Conservation (phyloP, 2,888 invertebrate genomes). For the Hoplodrina ambigua region DNA sequence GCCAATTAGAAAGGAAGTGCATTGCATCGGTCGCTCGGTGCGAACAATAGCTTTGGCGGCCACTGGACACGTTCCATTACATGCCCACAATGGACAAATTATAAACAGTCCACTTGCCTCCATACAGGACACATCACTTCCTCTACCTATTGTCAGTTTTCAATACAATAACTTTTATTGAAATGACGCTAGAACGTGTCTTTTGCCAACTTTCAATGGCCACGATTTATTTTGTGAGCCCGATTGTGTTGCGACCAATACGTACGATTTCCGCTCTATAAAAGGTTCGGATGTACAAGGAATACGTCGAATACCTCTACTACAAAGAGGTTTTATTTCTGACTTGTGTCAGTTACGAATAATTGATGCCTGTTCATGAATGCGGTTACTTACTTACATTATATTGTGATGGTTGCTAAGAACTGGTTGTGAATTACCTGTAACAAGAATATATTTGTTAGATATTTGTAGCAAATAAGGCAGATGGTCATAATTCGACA, state of each 20-base stretch:
- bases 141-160: conserved; percentile 88
- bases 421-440: conserved; percentile 81
- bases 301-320: conserved; percentile 77
- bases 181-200: conserved; percentile 86
- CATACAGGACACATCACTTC: conserved; percentile 88
- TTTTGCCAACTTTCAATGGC: conserved; percentile 80
- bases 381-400: conserved; percentile 72
- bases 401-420: conserved; percentile 68
- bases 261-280: conserved; percentile 84
- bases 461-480: conserved; percentile 35
- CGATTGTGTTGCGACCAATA: conserved; percentile 84
- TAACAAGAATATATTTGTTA: conserved; percentile 74
- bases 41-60: conserved; percentile 78
- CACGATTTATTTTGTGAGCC: conserved; percentile 83
- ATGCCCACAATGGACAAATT: conserved; percentile 87
- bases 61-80: conserved; percentile 83
- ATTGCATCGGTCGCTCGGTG: conserved; percentile 76
- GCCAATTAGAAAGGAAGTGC: conserved; percentile 83
- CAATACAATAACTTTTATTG: conserved; percentile 90
- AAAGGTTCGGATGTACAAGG: conserved; percentile 78
- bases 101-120: conserved; percentile 90
- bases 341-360: conserved; percentile 78
- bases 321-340: conserved; percentile 73
- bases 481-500: conserved; percentile 7
- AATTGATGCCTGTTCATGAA: conserved; percentile 68